These are phyloP conservation scores for Orius laevigatus DNA, from an alignment of 1,140 invertebrate species.

Conservation along the genomic window DNA sequence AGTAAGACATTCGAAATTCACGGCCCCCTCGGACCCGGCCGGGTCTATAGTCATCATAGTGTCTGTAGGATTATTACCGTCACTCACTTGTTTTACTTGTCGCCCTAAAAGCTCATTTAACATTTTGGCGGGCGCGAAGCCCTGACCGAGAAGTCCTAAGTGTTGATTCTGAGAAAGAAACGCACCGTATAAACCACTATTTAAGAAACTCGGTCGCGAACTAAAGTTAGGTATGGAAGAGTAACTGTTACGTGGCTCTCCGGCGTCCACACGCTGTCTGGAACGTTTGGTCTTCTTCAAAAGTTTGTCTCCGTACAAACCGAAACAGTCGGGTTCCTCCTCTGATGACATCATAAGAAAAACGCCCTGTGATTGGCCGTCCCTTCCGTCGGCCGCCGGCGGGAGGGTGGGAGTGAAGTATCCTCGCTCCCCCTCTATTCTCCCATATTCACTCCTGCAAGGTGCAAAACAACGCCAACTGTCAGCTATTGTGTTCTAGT, in stretches of 20 bases:
- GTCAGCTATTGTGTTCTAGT: slow-evolving; percentile 22
- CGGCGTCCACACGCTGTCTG: slow-evolving; percentile 86
- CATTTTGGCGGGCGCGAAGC: slow-evolving; percentile 60
- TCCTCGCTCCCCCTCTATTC: slow-evolving; percentile 19
- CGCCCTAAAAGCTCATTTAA: slow-evolving; percentile 53
- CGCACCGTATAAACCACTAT: slow-evolving; percentile 63
- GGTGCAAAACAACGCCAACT: slow-evolving; percentile 22
- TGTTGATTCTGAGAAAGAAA: slow-evolving; percentile 54
- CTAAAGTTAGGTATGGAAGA: slow-evolving; percentile 72
- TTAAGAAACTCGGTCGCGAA: slow-evolving; percentile 66
- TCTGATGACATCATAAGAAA: slow-evolving; percentile 87
- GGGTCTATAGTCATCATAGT: slow-evolving; percentile 29
- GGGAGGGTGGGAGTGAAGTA: slow-evolving; percentile 15
- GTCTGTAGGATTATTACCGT: slow-evolving; percentile 41
- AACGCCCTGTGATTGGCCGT: slow-evolving; percentile 44
- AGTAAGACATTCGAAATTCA: slow-evolving; percentile 22
- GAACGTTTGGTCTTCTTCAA: slow-evolving; percentile 78
- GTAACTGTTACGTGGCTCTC: slow-evolving; percentile 82
- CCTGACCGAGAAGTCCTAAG: slow-evolving; percentile 59
- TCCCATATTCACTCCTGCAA: slow-evolving; percentile 22
- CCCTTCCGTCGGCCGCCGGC: no score
- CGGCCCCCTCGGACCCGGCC: slow-evolving; percentile 15
- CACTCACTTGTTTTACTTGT: slow-evolving; percentile 50
- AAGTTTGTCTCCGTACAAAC: slow-evolving; percentile 76
- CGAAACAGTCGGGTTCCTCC: slow-evolving; percentile 77